Percentiles rank a stretch among this genome's conserved stretches.
Evolutionary conservation across 2,113 vertebrate genomes (phyloP).

Genomic region (Clupea harengus): DNA sequence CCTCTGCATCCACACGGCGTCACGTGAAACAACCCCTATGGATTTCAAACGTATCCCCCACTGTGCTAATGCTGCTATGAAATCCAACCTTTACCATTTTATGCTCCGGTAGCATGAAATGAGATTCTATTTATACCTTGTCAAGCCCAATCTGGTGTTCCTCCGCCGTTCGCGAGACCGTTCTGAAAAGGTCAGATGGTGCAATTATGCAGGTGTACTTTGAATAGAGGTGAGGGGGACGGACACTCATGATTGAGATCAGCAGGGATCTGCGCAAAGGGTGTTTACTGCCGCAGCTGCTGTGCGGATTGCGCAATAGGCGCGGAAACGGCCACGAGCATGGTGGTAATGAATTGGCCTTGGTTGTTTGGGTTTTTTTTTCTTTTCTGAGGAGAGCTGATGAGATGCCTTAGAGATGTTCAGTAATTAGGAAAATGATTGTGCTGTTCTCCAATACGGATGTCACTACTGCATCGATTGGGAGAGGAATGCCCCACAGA

Average conservation of each 20-base stretch:
- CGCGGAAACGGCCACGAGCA: conserved; percentile 50
- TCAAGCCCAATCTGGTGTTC: conserved; percentile 64
- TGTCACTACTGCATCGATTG: conserved; percentile 12
- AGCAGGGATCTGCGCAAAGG: conserved; percentile 63
- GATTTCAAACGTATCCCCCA: background rate
- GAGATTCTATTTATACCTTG: conserved; percentile 76
- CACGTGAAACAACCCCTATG: background rate
- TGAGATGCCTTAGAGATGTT: conserved; percentile 30
- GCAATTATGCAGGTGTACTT: conserved; percentile 77
- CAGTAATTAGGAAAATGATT: conserved; percentile 41
- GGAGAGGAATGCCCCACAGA: conserved; percentile 28
- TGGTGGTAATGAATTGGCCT: conserved; percentile 66
- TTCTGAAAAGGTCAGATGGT: conserved; percentile 76
- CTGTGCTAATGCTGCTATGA: conserved; percentile 42
- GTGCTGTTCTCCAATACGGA: background rate
- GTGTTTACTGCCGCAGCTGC: conserved; percentile 59
- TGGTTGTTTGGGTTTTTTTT: conserved; percentile 51
- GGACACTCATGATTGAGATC: conserved; percentile 61
- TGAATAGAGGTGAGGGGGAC: conserved; percentile 54
- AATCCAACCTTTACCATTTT: conserved; percentile 75
- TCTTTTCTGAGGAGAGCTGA: conserved; percentile 11
- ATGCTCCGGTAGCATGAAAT: conserved; percentile 72
- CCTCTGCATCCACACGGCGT: background rate
- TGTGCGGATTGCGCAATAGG: conserved; percentile 19
- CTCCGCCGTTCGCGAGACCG: conserved; percentile 67